phyloP scores from a whole-genome alignment of 2,888 invertebrate genomes.

The Himalopsyche tibetana region DNA sequence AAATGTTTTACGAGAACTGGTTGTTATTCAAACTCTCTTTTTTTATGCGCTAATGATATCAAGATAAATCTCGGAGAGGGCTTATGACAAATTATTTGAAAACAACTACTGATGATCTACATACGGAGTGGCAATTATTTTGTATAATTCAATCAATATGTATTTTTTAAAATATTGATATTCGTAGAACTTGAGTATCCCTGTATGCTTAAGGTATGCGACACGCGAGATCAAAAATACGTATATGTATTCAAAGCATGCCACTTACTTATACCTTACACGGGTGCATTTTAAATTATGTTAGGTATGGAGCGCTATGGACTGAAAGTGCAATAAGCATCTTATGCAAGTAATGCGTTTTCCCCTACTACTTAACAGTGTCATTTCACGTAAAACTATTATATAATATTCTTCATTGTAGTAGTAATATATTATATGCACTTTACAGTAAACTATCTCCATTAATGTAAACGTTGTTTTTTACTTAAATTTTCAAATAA shows the following conservation, averaged over 20 bases:
- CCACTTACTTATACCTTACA: neutral
- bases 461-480: no score
- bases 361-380: constrained; percentile 51
- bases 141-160: no score
- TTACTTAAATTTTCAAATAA: no score
- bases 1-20: no score
- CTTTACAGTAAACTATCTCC: neutral
- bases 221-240: constrained; percentile 38
- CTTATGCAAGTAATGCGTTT: constrained; percentile 53
- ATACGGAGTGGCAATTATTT: no score
- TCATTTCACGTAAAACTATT: constrained; percentile 51
- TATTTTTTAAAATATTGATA: no score
- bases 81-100: no score
- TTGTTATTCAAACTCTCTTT: no score
- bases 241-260: neutral
- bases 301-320: constrained; percentile 48
- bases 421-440: neutral
- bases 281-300: constrained; percentile 57
- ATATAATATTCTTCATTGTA: neutral
- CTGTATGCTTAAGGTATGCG: neutral
- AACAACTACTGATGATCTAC: no score
- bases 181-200: neutral
- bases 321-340: constrained; percentile 58
- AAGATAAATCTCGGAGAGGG: no score
- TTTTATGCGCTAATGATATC: no score